These are phyloP conservation scores for Anoplophora glabripennis DNA, from an alignment of 1,140 invertebrate species.

Conservation along the genomic window DNA sequence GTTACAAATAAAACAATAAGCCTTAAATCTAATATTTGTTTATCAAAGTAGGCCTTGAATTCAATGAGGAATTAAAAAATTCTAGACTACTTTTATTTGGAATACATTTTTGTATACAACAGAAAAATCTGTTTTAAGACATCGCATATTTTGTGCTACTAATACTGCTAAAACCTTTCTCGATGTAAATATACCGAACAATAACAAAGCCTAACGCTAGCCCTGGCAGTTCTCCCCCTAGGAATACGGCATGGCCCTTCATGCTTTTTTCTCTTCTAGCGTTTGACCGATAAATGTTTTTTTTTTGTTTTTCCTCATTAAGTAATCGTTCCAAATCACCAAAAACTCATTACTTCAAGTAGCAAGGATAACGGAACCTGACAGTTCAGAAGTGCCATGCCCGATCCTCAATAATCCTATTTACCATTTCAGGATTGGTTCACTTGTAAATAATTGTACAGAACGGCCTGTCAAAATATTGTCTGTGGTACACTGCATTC, in stretches of 20 bases:
- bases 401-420: conserved; percentile 27
- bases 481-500: too few species aligned
- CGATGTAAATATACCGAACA: too few species aligned
- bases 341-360: conserved; percentile 17
- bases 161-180: not conserved
- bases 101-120: too few species aligned
- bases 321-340: conserved; percentile 38
- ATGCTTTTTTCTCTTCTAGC: conserved; percentile 33
- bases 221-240: conserved; percentile 1
- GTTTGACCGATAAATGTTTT: conserved; percentile 1
- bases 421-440: conserved; percentile 42
- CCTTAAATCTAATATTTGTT: too few species aligned
- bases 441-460: conserved; percentile 32
- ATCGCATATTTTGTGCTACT: conserved; percentile 20
- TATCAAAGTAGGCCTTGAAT: too few species aligned
- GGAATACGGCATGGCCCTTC: conserved; percentile 48
- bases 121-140: too few species aligned
- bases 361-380: conserved; percentile 35
- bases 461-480: not conserved
- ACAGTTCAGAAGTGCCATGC: conserved; percentile 46
- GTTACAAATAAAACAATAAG: too few species aligned
- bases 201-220: conserved; percentile 16
- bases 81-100: too few species aligned
- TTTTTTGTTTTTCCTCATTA: conserved; percentile 15
- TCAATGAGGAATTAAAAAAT: too few species aligned